phyloP scores from a whole-genome alignment of 2,888 invertebrate genomes.

The Euclidia mi region DNA sequence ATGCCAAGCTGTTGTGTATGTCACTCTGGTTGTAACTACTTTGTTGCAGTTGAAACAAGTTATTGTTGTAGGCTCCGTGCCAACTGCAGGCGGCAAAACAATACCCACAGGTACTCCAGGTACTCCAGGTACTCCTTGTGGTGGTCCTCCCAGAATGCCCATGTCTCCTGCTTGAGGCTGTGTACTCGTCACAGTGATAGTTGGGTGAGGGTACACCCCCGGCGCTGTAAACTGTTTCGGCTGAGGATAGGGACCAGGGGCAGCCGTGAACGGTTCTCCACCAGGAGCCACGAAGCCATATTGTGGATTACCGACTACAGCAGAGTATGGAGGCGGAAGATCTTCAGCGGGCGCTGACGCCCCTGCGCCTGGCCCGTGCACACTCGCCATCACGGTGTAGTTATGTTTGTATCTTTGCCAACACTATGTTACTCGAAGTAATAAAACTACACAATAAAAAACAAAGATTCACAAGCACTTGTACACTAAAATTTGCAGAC shows the following conservation, averaged over 20 bases:
- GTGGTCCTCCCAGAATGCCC: conserved; percentile 54
- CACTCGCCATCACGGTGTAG: conserved; percentile 67
- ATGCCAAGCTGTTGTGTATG: conserved; percentile 86
- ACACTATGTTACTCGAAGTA: conserved; percentile 5
- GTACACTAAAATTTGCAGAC: conserved; percentile 35
- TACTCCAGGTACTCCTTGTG: conserved; percentile 71
- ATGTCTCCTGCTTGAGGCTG: conserved; percentile 71
- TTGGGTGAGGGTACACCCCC: conserved; percentile 83
- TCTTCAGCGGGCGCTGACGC: conserved; percentile 75
- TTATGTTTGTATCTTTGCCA: conserved; percentile 6
- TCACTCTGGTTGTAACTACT: conserved; percentile 85
- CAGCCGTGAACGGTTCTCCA: conserved; percentile 40
- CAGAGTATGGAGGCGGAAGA: conserved; percentile 85
- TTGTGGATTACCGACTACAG: conserved; percentile 82
- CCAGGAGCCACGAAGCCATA: conserved; percentile 76
- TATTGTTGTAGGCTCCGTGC: conserved; percentile 83
- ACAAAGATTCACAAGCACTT: conserved; percentile 5
- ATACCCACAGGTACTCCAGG: conserved; percentile 78
- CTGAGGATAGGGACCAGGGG: conserved; percentile 59
- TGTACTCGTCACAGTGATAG: conserved; percentile 65
- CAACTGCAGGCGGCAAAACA: conserved; percentile 79
- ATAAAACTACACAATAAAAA: conserved; percentile 5
- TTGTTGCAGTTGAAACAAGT: conserved; percentile 85
- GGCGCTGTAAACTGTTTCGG: conserved; percentile 81
- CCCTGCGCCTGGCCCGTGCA: conserved; percentile 63